Evolutionary conservation across 2,797 vertebrate genomes (phyloP), one percentile per base, ranked within the genome.

Genomic region (Anableps anableps): DNA sequence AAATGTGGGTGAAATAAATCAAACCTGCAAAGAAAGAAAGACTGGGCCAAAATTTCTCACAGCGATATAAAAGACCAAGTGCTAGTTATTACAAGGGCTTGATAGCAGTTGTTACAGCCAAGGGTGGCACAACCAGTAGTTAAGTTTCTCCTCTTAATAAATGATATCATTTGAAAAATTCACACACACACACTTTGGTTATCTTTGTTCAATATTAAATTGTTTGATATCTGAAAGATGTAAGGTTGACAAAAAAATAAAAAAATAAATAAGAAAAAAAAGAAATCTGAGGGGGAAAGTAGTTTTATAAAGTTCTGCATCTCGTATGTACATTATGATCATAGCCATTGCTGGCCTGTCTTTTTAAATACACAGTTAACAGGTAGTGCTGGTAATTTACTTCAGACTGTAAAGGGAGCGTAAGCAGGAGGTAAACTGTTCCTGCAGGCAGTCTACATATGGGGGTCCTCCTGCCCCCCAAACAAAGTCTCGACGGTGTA

Each of bases 401-500:
- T 86, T 74, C 82, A 80, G 78, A 76, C 26, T 83, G 70, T 31
- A 55, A 21, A 19, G 21, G 31, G 38, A 78, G 78, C 76, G 66
- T 62, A 78, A 50, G 79, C 17, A 73, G 75, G 29, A 79, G 84
- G 60, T 80, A 80, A 75, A 64, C 31, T 45, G 76, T 78, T 77
- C 83, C 80, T 68, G 43, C 26, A 14, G 74, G 47, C 74, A 74
- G 26, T 75, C 58, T 21, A 76, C 10, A 60, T 31, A 78, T 50
- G 58, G 43, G 60, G 47, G 29, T 38, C 26, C 70, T 38, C 26
- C 50, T 34, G 38, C 50, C 76, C 76, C 71, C 31, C 8, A 16
- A n/a, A 85, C 79, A 90, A 77, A 88, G 68, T 90, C 81, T 60
- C 74, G 29, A 84, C 80, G 53, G 82, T 19, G 21, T 82, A 91